Percentiles rank a stretch among this genome's conserved stretches.
Conservation (phyloP, 2,888 invertebrate species). For the Eupithecia pulchellata region DNA sequence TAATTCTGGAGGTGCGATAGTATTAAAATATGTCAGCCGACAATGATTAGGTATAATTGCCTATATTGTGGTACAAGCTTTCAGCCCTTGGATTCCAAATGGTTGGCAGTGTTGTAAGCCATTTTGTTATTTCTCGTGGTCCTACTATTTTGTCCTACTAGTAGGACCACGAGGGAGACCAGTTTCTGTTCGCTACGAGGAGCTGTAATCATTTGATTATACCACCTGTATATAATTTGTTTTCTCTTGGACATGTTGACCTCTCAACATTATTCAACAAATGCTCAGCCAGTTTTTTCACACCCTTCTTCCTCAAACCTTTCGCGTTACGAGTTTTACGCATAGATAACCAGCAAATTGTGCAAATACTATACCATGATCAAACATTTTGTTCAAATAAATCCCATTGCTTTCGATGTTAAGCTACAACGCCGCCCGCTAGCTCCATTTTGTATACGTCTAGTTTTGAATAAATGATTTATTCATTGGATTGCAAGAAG, state of each 20-base stretch:
- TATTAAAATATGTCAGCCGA: background rate
- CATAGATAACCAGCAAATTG: background rate
- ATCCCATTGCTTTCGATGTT: background rate
- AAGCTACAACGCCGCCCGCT: background rate
- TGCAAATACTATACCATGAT: background rate
- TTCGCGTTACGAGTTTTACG: background rate
- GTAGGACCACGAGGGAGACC: too few species aligned
- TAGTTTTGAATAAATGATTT: constrained; percentile 6
- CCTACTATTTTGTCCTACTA: too few species aligned
- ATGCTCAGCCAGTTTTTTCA: background rate
- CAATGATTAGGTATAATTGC: background rate
- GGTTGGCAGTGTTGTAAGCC: background rate
- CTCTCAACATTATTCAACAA: background rate
- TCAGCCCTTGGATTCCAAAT: background rate
- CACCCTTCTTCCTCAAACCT: background rate
- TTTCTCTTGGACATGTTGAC: too few species aligned
- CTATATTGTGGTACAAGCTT: background rate
- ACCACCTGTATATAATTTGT: too few species aligned
- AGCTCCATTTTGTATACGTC: background rate
- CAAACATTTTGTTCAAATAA: background rate
- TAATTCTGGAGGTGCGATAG: too few species aligned
- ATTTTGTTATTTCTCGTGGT: too few species aligned
- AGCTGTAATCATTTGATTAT: too few species aligned
- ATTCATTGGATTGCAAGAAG: constrained; percentile 27
- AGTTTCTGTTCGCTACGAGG: too few species aligned